A percentile compares a stretch with the other conserved stretches of the same genome.
phyloP scores from a whole-genome alignment of 2,888 invertebrate species.

The Matsumyia berberina region DNA sequence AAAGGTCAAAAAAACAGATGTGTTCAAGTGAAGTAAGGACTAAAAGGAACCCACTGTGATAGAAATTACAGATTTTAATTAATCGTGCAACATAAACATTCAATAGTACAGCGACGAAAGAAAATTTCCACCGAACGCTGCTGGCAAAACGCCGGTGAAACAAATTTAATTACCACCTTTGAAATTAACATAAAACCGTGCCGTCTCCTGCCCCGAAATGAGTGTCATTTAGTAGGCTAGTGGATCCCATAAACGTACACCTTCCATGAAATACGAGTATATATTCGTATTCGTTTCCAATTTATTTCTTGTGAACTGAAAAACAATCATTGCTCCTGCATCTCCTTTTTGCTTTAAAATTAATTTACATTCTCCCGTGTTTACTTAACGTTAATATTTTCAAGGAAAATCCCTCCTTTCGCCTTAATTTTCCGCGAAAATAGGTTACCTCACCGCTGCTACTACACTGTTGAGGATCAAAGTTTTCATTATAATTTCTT shows the following conservation, averaged over 20 bases:
- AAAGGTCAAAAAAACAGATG: no score
- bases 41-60: not conserved
- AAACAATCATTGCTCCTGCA: not conserved
- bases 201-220: no score
- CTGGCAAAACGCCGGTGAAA: no score
- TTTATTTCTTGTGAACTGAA: not conserved
- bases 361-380: constrained; percentile 3
- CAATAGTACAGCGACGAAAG: no score
- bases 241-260: no score
- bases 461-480: constrained; percentile 50
- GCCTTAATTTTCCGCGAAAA: constrained; percentile 34
- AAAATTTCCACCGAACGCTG: no score
- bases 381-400: constrained; percentile 26
- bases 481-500: constrained; percentile 49
- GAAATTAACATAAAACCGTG: no score
- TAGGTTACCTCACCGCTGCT: constrained; percentile 17
- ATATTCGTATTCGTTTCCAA: not conserved
- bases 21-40: no score
- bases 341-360: not conserved
- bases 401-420: not conserved
- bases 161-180: no score
- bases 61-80: not conserved
- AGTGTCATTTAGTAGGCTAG: no score
- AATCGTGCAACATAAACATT: no score
- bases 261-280: no score